Evolutionary conservation across 2,797 vertebrate species (phyloP).

Genomic region (Adrianichthys oophorus): DNA sequence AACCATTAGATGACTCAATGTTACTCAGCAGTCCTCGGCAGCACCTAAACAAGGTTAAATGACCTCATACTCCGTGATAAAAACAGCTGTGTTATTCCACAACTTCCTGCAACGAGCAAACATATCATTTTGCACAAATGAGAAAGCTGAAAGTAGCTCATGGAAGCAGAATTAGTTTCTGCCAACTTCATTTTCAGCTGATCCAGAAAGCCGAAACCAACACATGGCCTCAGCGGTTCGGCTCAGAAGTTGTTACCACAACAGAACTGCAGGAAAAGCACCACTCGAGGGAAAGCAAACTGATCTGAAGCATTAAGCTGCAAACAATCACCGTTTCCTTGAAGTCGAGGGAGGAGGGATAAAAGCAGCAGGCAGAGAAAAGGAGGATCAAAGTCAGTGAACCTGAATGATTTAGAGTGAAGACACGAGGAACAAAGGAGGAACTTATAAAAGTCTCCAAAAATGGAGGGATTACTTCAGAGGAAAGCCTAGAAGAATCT

Average conservation of each 20-base stretch:
- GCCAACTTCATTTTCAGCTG: slow-evolving; percentile 33
- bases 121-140: too few relatives aligned
- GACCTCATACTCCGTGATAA: too few relatives aligned
- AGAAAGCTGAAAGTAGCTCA: too few relatives aligned
- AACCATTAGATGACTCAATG: too few relatives aligned
- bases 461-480: slow-evolving; percentile 20
- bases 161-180: slow-evolving; percentile 1
- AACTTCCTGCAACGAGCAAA: too few relatives aligned
- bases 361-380: slow-evolving; percentile 6
- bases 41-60: too few relatives aligned
- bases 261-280: neutral
- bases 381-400: slow-evolving; percentile 27
- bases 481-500: slow-evolving; percentile 33
- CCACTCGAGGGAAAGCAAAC: neutral
- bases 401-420: slow-evolving; percentile 29
- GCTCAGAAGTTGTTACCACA: slow-evolving; percentile 58
- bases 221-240: slow-evolving; percentile 53
- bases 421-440: slow-evolving; percentile 42
- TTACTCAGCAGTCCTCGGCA: too few relatives aligned
- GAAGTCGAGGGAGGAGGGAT: slow-evolving; percentile 3
- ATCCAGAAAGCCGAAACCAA: slow-evolving; percentile 40
- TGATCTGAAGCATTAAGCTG: neutral
- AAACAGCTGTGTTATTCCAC: too few relatives aligned
- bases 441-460: slow-evolving; percentile 29
- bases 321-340: neutral